phyloP scores from a whole-genome alignment of 2,113 vertebrate genomes.

The Eptesicus fuscus region DNA sequence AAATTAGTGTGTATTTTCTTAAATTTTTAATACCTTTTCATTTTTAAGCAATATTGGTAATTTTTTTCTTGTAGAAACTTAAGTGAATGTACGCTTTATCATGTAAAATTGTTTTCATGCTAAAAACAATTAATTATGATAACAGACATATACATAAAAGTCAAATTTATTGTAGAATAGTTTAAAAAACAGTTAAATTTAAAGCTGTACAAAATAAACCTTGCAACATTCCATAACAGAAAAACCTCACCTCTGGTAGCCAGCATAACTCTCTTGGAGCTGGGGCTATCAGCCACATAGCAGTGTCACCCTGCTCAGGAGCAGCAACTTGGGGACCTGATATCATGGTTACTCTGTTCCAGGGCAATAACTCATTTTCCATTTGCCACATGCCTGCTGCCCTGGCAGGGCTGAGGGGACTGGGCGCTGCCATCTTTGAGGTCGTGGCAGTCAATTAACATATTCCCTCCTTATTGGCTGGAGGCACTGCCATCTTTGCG shows the following conservation, averaged over 20 bases:
- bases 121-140: background rate
- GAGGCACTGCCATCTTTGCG: no score
- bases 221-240: background rate
- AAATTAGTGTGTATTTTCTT: background rate
- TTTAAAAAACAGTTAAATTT: background rate
- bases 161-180: background rate
- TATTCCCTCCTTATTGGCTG: no score
- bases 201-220: background rate
- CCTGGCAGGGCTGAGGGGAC: no score
- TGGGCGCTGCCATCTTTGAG: no score
- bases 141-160: background rate
- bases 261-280: background rate
- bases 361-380: background rate
- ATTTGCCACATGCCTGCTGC: no score
- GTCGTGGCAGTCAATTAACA: no score
- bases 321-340: background rate
- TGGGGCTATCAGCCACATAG: fast-evolving
- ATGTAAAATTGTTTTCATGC: background rate
- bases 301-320: background rate
- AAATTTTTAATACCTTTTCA: background rate
- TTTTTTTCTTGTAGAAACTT: background rate
- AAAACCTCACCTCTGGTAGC: background rate
- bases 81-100: background rate
- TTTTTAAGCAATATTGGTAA: background rate
- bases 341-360: background rate